Percentiles rank a stretch among this genome's conserved stretches.
phyloP scores from a whole-genome alignment of 1,140 invertebrate genomes.

The Drusus annulatus region DNA sequence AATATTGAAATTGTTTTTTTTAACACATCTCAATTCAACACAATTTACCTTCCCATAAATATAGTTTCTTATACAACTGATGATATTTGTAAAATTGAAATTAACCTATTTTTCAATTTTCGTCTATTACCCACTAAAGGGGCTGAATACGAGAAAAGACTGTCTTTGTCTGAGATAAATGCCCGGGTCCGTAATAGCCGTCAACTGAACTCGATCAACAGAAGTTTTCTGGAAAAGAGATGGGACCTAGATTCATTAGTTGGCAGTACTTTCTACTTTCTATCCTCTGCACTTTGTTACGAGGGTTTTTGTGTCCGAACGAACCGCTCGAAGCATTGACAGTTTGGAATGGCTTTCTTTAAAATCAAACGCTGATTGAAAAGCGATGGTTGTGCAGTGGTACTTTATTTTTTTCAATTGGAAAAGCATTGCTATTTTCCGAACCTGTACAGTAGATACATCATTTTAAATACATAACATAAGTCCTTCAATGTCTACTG shows the following conservation, averaged over 20 bases:
- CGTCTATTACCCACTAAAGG: background rate
- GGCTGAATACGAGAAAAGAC: background rate
- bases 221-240: conserved; percentile 44
- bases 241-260: conserved; percentile 41
- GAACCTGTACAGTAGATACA: background rate
- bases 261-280: background rate
- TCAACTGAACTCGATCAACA: conserved; percentile 56
- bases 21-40: too few species aligned
- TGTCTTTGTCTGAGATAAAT: conserved; percentile 48
- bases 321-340: conserved; percentile 3
- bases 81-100: too few species aligned
- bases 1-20: too few species aligned
- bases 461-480: too few species aligned
- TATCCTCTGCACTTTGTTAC: conserved; percentile 2
- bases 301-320: background rate
- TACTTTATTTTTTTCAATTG: too few species aligned
- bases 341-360: background rate
- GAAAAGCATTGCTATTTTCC: too few species aligned
- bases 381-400: background rate
- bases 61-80: too few species aligned
- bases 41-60: too few species aligned
- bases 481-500: too few species aligned
- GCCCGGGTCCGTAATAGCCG: conserved; percentile 50
- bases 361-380: background rate
- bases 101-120: background rate